These are phyloP conservation scores for Melanaphis sacchari DNA, from an alignment of 1,140 invertebrate genomes.

Conservation along the genomic window DNA sequence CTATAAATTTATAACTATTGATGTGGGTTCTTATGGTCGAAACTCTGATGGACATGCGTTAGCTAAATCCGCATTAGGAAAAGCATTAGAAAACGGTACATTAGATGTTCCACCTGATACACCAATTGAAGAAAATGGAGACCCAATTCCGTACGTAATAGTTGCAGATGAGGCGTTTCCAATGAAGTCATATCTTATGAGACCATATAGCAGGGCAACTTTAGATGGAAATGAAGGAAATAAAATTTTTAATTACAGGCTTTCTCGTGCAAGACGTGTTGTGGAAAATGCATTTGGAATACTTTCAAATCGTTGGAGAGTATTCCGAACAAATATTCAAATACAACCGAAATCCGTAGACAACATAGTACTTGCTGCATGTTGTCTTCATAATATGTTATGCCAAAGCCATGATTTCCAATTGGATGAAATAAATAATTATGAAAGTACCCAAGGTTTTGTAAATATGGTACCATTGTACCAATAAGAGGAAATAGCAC, in stretches of 20 bases:
- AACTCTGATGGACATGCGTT: conserved; percentile 64
- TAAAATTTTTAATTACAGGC: conserved; percentile 62
- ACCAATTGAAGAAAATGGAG: background rate
- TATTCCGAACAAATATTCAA: conserved; percentile 56
- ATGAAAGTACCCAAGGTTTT: background rate
- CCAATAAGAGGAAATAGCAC: background rate
- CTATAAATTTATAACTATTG: conserved; percentile 60
- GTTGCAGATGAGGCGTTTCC: conserved; percentile 64
- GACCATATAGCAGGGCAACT: conserved; percentile 57
- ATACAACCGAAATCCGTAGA: conserved; percentile 58
- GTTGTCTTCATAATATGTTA: conserved; percentile 61
- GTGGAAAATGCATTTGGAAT: conserved; percentile 65
- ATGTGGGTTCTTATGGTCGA: conserved; percentile 59
- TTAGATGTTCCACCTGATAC: background rate
- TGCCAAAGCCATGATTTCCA: conserved; percentile 44
- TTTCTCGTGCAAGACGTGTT: conserved; percentile 60
- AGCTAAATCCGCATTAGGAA: conserved; percentile 60
- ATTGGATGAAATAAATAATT: background rate
- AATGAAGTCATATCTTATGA: conserved; percentile 62
- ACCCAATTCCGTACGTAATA: conserved; percentile 59
- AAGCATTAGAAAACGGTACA: background rate
- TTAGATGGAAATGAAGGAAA: conserved; percentile 58
- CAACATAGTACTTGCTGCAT: conserved; percentile 60
- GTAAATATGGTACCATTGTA: background rate
- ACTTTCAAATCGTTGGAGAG: conserved; percentile 57